These are phyloP conservation scores for Dione juno DNA, from an alignment of 2,888 invertebrate genomes.

Conservation along the genomic window DNA sequence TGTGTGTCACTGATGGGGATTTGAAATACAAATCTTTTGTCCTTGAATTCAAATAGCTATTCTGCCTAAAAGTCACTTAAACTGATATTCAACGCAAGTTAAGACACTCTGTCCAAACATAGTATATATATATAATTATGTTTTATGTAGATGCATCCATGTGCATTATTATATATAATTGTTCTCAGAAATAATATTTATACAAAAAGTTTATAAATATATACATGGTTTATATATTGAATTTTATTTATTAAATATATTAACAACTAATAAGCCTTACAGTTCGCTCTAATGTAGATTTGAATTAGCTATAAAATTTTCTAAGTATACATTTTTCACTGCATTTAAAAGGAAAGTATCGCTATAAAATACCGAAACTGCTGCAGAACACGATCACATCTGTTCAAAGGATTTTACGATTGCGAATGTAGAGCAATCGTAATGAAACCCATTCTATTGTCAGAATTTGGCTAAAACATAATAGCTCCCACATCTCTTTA, in stretches of 20 bases:
- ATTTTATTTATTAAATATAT: too few species aligned
- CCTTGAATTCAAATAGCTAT: constrained; percentile 54
- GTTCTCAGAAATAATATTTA: too few species aligned
- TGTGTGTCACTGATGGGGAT: constrained; percentile 66
- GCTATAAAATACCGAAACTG: constrained; percentile 1
- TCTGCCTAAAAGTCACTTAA: constrained; percentile 29
- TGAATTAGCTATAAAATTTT: not conserved
- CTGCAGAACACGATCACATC: constrained; percentile 1
- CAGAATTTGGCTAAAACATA: constrained; percentile 19
- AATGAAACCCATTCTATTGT: constrained; percentile 22
- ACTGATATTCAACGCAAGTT: constrained; percentile 37
- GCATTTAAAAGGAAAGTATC: not conserved
- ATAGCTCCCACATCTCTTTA: constrained; percentile 52
- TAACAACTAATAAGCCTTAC: too few species aligned
- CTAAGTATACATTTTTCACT: not conserved
- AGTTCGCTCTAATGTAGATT: not conserved
- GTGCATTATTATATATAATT: too few species aligned
- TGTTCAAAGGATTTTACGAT: constrained; percentile 28
- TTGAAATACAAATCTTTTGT: constrained; percentile 72
- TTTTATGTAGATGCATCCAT: too few species aligned
- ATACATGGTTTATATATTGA: too few species aligned
- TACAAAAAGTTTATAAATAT: too few species aligned
- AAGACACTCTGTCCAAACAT: constrained; percentile 16
- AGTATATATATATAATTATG: too few species aligned
- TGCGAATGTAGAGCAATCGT: constrained; percentile 24